Evolutionary conservation across 1,140 invertebrate genomes (phyloP), one percentile per base, ranked within the genome.

Genomic region (Diorhabda sublineata): DNA sequence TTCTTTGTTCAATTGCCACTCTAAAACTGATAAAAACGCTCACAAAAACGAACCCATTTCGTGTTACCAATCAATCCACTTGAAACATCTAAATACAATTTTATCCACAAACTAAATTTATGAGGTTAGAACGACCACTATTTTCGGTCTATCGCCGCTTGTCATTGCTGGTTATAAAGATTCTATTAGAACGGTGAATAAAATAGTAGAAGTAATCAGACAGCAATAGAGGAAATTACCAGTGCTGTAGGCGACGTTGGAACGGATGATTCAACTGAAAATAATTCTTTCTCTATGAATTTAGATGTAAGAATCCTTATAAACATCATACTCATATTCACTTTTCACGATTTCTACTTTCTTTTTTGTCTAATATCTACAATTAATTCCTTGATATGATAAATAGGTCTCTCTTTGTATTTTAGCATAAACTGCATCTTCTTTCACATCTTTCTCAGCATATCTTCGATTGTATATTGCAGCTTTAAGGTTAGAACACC

Each of bases 131-230:
- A 52, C 47, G 47, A 52, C 47, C 47, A 52, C 47, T 52, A 52
- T 52, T 52, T 52, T 52, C 47, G 47, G 6, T 52, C 47, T 52
- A 52, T 52, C 47, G 47, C 47, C 47, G 47, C 47, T 52, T 52
- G 47, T 52, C 47, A 52, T 52, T 52, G 47, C 47, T n/a, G 47
- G 47, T 52, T 52, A 52, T 52, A 52, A 52, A 52, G 47, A 52
- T 52, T 52, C 47, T 52, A 52, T 52, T 52, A 52, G 47, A 52
- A 52, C n/a, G 47, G 47, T 52, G 47, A 52, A 52, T 52, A 52
- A 52, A 52, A 52, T 52, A 52, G 47, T 52, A 52, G 47, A 6
- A 52, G 6, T 6, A 8, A 52, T 8, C n/a, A 6, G 47, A n/a
- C n/a, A 52, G 47, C 6, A n/a, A 52, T 8, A 52, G 47, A n/a